Evolutionary conservation across 2,113 vertebrate genomes (phyloP), one percentile per base, ranked within the genome.

Genomic region (Triplophysa siluroides): DNA sequence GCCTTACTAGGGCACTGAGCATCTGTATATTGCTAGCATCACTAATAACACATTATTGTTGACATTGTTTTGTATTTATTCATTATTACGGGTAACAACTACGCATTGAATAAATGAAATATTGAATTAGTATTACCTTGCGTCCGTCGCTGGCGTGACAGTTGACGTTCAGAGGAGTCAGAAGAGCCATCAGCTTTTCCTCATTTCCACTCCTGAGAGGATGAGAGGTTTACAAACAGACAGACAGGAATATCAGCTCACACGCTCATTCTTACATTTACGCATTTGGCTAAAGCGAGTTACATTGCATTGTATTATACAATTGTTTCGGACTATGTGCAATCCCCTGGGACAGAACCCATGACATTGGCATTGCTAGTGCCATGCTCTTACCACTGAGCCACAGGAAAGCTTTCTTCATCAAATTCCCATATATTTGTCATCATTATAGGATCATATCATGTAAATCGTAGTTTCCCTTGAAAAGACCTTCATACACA

Each of bases 141-240:
- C 98, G 94, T 16, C 98, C 98, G 84, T 99, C 98, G 78, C 97
- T 99, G 85, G 98, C 98, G 83, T 99, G 98, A 89, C 98, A 99
- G 92, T 99, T 99, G 89, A 99, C 98, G 88, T 99, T 99, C 86
- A 99, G 89, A 77, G 98, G 97, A 56, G 98, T 99, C 89, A 99
- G 93, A 91, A 99, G 93, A 78, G 98, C 98, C 98, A 99, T 99
- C 86, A 99, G 94, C 92, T 99, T 99, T 90, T 99, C 98, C 91
- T 99, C 98, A 92, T 99, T 99, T 88, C 98, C 98, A 83, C 97
- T 99, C 93, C 98, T 99, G 87, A 41, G 85, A 76, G 71, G 5
- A 38, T 0, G 73, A 62, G 43, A 56, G 24, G 52, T 64, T 61
- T 64, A 13, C 33, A 63, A 65, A 83, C 26, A 67, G 38, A 72